Evolutionary conservation across 1,140 invertebrate genomes (phyloP).

Genomic region (Drosophila truncata): DNA sequence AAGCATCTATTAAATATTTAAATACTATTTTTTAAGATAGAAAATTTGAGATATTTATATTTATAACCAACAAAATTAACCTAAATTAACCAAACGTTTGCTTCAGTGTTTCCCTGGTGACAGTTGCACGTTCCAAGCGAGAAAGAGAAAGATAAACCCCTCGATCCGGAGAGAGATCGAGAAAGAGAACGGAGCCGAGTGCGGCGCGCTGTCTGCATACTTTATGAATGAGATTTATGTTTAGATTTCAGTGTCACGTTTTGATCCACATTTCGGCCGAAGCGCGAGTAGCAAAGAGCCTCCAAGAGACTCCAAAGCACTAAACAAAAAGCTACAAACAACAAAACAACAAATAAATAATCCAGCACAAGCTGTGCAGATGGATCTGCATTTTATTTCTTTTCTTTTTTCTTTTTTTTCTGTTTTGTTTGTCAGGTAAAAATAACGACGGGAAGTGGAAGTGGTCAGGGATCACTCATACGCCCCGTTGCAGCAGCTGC

Average conservation of each 20-base stretch:
- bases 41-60: too few species aligned
- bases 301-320: constrained; percentile 5
- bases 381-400: background rate
- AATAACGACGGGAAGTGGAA: constrained; percentile 40
- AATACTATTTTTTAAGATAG: too few species aligned
- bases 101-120: constrained; percentile 9
- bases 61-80: too few species aligned
- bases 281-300: constrained; percentile 13
- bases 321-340: constrained; percentile 4
- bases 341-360: constrained; percentile 12
- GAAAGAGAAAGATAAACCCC: background rate
- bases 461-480: constrained; percentile 43
- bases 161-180: constrained; percentile 1
- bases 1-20: too few species aligned
- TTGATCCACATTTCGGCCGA: constrained; percentile 71
- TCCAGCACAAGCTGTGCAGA: constrained; percentile 12
- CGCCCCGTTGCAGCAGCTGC: constrained; percentile 38
- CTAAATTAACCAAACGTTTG: too few species aligned
- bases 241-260: constrained; percentile 82
- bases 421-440: constrained; percentile 1
- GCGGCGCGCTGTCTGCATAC: constrained; percentile 55
- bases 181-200: constrained; percentile 10
- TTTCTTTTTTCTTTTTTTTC: background rate
- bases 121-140: constrained; percentile 21
- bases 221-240: constrained; percentile 80